A percentile compares a stretch with the other conserved stretches of the same genome.
phyloP scores from a whole-genome alignment of 2,113 vertebrate species.

The Trichechus manatus region DNA sequence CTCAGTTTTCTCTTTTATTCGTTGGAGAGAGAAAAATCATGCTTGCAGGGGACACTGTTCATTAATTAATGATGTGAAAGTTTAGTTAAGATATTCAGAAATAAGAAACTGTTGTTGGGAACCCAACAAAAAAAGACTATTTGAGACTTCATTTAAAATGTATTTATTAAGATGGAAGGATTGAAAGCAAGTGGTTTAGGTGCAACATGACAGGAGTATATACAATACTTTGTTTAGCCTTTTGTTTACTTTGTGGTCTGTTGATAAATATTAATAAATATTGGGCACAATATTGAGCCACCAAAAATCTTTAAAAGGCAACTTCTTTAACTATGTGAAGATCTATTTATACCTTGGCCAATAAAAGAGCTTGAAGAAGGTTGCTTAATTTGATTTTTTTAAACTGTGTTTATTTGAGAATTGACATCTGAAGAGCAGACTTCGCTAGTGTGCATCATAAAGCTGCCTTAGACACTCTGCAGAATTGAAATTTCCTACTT shows the following conservation, averaged over 20 bases:
- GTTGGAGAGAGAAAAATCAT: neutral
- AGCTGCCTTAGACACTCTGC: neutral
- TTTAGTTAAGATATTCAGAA: constrained; percentile 48
- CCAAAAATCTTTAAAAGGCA: constrained; percentile 61
- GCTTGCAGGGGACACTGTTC: neutral
- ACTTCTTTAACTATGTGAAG: neutral
- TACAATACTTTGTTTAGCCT: constrained; percentile 16
- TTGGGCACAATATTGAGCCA: neutral
- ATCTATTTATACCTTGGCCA: constrained; percentile 26
- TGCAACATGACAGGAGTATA: neutral
- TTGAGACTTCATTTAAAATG: constrained; percentile 28
- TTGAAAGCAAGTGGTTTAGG: neutral
- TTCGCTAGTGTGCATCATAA: neutral
- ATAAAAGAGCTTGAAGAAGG: neutral
- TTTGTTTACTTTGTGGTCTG: constrained; percentile 32
- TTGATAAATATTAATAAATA: constrained; percentile 61
- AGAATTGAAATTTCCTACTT: neutral
- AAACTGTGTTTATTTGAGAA: constrained; percentile 32
- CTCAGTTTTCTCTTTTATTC: neutral
- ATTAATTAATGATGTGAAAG: constrained; percentile 23
- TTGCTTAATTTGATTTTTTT: constrained; percentile 37
- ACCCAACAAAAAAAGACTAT: neutral
- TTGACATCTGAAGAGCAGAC: neutral
- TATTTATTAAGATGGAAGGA: neutral
- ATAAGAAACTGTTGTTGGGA: neutral